Base-by-base conservation (phyloP, 2,797 vertebrate genomes). In the Coccyzus lansbergi region DNA sequence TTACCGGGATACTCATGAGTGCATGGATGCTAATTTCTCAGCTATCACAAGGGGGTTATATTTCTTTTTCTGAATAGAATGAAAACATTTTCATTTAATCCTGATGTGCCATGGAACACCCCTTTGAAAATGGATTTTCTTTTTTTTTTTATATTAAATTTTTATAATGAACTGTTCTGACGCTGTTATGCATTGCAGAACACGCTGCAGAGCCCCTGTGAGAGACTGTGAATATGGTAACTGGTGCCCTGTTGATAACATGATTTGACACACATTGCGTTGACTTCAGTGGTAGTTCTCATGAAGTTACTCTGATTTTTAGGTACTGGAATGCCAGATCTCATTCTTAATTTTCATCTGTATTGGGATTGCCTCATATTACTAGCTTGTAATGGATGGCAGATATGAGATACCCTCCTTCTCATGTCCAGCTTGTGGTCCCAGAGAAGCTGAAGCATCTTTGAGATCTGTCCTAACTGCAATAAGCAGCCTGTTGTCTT, bases 401-500 rank as follows among this genome's bases (percentile, higher is more conserved):
- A 77, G 49, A 20, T 3, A 1, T 4, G 22, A 53, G 19, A 82
- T 58, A 40, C 19, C 6, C 25, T 85, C 36, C n/a, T 75, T 74
- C n/a, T 29, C 52, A 0, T 0, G 0, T 31, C 65, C 29, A 22
- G 1, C 20, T 68, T 17, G 5, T 22, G 1, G 15, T 58, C 29
- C 15, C 38, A 29, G 40, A 63, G 56, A 18, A 5, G n/a, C 33
- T 70, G 5, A 38, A 2, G 0, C 7, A 7, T 7, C 7, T 0
- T 18, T 34, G 90, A 77, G 60, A 60, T 77, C 75, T 4, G 44
- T 44, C 24, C 21, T 8, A 14, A 24, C 55, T 42, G 33, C 60
- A 34, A 8, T 14, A n/a, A 85, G n/a, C 42, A 59, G 62, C 40
- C 29, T n/a, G 42, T 26, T 48, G 28, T 58, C 38, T 75, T 22